Evolutionary conservation across 2,888 invertebrate species (phyloP), one percentile per base, ranked within the genome.

Genomic region (Catocala nupta): DNA sequence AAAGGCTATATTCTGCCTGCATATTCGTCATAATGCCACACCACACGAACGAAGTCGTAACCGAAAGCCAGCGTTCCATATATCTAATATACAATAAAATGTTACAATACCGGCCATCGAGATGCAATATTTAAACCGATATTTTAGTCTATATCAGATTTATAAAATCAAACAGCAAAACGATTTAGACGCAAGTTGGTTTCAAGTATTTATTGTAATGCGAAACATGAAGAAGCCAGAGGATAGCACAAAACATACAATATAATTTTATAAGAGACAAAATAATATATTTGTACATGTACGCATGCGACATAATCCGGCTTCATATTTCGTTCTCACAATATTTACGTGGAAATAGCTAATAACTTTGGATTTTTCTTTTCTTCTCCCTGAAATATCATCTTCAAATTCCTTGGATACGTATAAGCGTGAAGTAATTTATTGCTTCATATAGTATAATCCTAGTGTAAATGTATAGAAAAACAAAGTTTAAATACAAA

Each of bases 341-440:
- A 62, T 58, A 63, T 63, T 58, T 63, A 57, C 63, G 49, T 58
- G 50, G 42, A 63, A 63, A 63, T 55, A 51, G 50, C 58, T 55
- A 63, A 63, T 63, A 63, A 63, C 51, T 55, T 63, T 55, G 63
- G 55, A 58, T 58, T 54, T 58, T 59, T 54, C 54, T 43, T 51
- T 61, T 52, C 42, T 56, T 61, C 36, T 52, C 48, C 13, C 63
- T 55, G 54, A 63, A 55, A 63, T 59, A 63, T 54, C 45, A 47
- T 58, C 58, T 59, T 55, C 54, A 63, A 63, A 55, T 63, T 58
- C 55, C 58, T 63, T 55, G 53, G 54, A 55, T 55, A 58, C 50
- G 42, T 52, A 52, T 56, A 55, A 55, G 51, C 44, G 50, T 55
- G 51, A 55, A 55, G 55, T 58, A 58, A 63, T 63, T 63, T 63